A percentile compares a stretch with the other conserved stretches of the same genome.
phyloP scores from a whole-genome alignment of 2,113 vertebrate species.

The Larimichthys crocea region DNA sequence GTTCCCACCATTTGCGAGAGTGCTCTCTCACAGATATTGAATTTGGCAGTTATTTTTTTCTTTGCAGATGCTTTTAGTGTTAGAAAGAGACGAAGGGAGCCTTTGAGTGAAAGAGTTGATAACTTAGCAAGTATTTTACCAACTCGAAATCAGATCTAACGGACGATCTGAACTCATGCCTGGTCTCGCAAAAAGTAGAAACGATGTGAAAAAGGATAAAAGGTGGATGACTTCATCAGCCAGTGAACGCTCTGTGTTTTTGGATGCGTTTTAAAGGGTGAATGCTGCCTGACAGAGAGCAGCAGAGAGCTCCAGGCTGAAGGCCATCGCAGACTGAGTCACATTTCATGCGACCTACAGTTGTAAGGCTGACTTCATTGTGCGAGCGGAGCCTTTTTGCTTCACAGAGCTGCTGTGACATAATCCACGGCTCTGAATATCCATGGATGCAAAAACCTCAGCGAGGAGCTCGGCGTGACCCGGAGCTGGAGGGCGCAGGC shows the following conservation, averaged over 20 bases:
- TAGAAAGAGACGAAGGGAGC: neutral
- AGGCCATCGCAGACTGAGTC: slow-evolving; percentile 13
- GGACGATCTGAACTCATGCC: too few species aligned
- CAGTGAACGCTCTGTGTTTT: neutral
- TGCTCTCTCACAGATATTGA: too few species aligned
- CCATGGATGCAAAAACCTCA: slow-evolving; percentile 2
- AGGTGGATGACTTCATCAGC: neutral
- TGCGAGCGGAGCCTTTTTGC: neutral
- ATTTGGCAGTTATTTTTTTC: too few species aligned
- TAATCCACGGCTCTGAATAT: slow-evolving; percentile 30
- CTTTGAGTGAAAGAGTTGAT: neutral
- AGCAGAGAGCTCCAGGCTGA: slow-evolving; percentile 11
- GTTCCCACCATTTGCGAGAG: too few species aligned
- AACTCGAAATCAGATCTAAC: neutral
- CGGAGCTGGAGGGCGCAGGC: slow-evolving; percentile 42
- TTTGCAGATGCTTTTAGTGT: too few species aligned
- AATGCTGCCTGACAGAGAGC: neutral
- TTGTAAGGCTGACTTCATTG: slow-evolving; percentile 18
- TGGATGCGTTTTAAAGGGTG: neutral
- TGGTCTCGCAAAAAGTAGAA: neutral
- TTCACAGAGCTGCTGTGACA: slow-evolving; percentile 19
- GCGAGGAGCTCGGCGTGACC: slow-evolving; percentile 40
- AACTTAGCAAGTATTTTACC: neutral
- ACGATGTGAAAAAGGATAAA: neutral
- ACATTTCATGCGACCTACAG: slow-evolving; percentile 4